A percentile compares a stretch with the other conserved stretches of the same genome.
These are phyloP conservation scores for Trachemys scripta DNA, from an alignment of 2,113 vertebrate genomes.

Conservation along the genomic window DNA sequence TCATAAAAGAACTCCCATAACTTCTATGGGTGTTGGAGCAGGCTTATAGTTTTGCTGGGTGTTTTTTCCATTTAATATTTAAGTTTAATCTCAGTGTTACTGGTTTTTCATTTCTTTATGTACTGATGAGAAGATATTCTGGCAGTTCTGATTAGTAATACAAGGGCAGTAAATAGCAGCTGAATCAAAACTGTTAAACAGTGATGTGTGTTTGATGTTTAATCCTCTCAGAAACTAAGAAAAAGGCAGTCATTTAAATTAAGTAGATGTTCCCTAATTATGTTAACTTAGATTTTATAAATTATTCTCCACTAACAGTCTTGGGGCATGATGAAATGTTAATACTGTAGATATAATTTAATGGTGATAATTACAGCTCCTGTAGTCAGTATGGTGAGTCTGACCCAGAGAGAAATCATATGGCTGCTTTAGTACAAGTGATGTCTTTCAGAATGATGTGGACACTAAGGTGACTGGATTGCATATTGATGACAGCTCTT, in stretches of 20 bases:
- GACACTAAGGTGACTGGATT: neutral
- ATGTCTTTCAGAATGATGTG: slow-evolving; percentile 8
- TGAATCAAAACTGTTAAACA: neutral
- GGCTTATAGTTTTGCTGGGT: neutral
- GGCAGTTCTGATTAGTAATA: neutral
- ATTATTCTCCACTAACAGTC: slow-evolving; percentile 11
- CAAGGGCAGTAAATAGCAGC: neutral
- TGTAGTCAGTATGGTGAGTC: neutral
- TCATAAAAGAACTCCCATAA: neutral
- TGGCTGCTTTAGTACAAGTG: neutral
- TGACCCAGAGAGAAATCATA: slow-evolving; percentile 9
- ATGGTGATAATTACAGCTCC: neutral
- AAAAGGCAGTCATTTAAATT: neutral
- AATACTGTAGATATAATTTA: slow-evolving; percentile 38
- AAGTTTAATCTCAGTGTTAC: neutral
- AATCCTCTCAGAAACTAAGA: slow-evolving; percentile 29
- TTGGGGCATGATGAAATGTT: neutral
- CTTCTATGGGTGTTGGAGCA: neutral
- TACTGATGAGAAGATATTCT: neutral
- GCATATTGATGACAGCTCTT: neutral
- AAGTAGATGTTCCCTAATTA: neutral
- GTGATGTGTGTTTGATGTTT: neutral
- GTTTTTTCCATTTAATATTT: neutral
- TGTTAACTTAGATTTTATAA: slow-evolving; percentile 15
- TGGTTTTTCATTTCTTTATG: neutral